Base-by-base conservation (phyloP, 2,113 vertebrate species). In the Dicrurus megarhynchus region DNA sequence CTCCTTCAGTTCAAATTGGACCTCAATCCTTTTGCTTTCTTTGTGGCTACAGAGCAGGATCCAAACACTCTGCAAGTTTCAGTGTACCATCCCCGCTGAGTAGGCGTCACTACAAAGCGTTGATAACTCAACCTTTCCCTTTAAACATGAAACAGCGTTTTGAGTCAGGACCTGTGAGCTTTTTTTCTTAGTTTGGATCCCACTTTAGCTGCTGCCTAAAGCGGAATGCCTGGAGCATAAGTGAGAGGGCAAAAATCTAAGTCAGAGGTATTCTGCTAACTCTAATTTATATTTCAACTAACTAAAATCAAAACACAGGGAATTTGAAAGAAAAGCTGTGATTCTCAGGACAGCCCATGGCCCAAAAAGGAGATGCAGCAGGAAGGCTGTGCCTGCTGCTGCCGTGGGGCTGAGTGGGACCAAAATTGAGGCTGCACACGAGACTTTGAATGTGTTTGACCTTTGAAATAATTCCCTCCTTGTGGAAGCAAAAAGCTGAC, bases 171-270 rank as follows among this genome's bases (percentile, higher is more conserved):
- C 76, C 90, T 89, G 32, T 42, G 76, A 76, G 75, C 24, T 94
- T 96, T 89, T 96, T 89, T 93, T 33, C 88, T 83, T 77, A 64
- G 47, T 53, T 95, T 81, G 71, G 70, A 87, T 93, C 79, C 49
- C 68, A 26, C 89, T 97, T 97, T 76, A 95, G 86, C 70, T 97
- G 86, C 77, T 73, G 76, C 94, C 93, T 93, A 61, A 87, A 93
- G 93, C 86, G 68, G 44, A 93, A 79, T 64, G 95, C 92, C 95
- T 91, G 59, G 23, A 95, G 93, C 78, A 86, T 50, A 96, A 96
- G 93, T 10, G 35, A 84, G 82, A 90, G 75, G 70, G 78, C 67
- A 87, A 93, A 95, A 91, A 87, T 53, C 4, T 7, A 91, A 96
- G 89, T 84, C 95, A 92, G 37, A 96, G 87, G 85, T 89, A 65